phyloP scores from a whole-genome alignment of 2,113 vertebrate genomes.

The Nannobrachium achirus region DNA sequence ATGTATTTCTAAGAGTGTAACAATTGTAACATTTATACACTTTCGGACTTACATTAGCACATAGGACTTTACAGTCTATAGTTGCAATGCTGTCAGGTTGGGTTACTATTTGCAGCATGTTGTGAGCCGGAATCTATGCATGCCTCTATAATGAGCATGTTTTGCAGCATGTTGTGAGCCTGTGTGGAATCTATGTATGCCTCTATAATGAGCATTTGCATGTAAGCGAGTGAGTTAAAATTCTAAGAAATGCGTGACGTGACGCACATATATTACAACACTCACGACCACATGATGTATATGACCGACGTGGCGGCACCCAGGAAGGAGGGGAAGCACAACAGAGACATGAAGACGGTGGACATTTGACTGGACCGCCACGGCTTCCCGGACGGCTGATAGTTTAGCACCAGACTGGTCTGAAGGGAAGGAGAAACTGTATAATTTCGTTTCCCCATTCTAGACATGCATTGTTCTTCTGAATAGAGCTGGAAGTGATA shows the following conservation, averaged over 20 bases:
- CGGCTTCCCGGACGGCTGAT: slow-evolving; percentile 82
- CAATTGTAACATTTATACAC: too few species aligned
- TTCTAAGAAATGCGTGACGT: too few species aligned
- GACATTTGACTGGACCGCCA: slow-evolving; percentile 87
- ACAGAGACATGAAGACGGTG: slow-evolving; percentile 81
- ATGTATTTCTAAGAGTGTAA: not conserved
- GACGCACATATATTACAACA: slow-evolving; percentile 23
- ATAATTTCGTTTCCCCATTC: not conserved
- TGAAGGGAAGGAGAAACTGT: slow-evolving; percentile 43
- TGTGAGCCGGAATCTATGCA: not conserved
- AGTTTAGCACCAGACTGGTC: slow-evolving; percentile 87
- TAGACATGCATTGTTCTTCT: not conserved
- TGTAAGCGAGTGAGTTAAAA: not conserved
- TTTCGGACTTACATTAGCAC: too few species aligned
- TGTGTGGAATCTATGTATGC: not conserved
- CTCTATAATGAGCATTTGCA: not conserved
- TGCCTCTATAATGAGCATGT: not conserved
- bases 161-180: too few species aligned
- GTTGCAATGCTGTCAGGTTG: too few species aligned
- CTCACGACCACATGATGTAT: slow-evolving; percentile 87
- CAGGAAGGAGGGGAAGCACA: slow-evolving; percentile 89
- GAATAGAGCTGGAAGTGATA: too few species aligned
- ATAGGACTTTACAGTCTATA: too few species aligned
- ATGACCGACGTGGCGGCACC: slow-evolving; percentile 76
- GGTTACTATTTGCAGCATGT: too few species aligned